Percentiles rank a stretch among this genome's conserved stretches.
Conservation (phyloP, 2,888 invertebrate species). For the Sericinus montela region DNA sequence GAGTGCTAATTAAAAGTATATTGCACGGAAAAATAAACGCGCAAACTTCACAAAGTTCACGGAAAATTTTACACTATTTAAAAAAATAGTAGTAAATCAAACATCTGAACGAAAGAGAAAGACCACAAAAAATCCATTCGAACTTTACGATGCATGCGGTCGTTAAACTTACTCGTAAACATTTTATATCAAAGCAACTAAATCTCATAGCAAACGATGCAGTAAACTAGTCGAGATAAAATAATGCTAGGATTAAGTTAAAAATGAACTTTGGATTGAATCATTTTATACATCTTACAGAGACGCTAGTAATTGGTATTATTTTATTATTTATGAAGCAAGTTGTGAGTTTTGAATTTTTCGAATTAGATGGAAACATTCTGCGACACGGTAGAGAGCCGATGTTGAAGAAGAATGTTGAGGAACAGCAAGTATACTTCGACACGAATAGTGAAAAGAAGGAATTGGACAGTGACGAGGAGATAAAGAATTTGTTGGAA, state of each 20-base stretch:
- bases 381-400: slow-evolving; percentile 1
- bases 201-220: not conserved
- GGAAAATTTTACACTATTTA: no score
- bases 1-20: no score
- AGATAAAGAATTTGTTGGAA: slow-evolving; percentile 51
- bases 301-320: not conserved
- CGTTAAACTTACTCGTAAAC: slow-evolving; percentile 14
- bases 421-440: slow-evolving; percentile 4
- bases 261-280: slow-evolving; percentile 11
- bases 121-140: slow-evolving; percentile 5
- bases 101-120: not conserved
- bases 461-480: slow-evolving; percentile 30
- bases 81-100: not conserved
- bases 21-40: no score
- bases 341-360: slow-evolving; percentile 1
- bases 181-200: slow-evolving; percentile 8
- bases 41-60: no score
- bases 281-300: not conserved
- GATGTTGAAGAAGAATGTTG: not conserved
- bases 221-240: slow-evolving; percentile 1
- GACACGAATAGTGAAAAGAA: slow-evolving; percentile 9
- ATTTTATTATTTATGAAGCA: slow-evolving; percentile 3
- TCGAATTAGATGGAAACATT: slow-evolving; percentile 3
- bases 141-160: slow-evolving; percentile 10
- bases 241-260: not conserved